Percentiles rank a stretch among this genome's conserved stretches.
These are phyloP conservation scores for Poeciliopsis paucimaculata DNA, from an alignment of 2,797 vertebrate species.

Conservation along the genomic window DNA sequence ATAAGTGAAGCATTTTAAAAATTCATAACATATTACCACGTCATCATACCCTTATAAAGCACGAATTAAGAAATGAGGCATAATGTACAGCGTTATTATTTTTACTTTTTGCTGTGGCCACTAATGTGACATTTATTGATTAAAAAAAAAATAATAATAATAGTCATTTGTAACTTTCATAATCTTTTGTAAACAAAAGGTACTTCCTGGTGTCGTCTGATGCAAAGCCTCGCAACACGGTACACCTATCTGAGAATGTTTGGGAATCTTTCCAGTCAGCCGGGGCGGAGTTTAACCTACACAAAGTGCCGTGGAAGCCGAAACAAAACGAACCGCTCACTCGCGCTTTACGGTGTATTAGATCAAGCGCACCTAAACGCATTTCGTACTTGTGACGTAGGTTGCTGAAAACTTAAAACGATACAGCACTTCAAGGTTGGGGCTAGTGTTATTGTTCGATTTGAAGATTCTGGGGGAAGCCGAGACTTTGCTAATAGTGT, in stretches of 20 bases:
- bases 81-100: background rate
- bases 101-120: background rate
- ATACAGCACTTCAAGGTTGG: constrained; percentile 4
- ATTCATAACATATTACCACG: background rate
- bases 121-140: too few relatives aligned
- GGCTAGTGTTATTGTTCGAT: constrained; percentile 62
- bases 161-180: background rate
- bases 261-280: accelerated
- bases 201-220: constrained; percentile 42
- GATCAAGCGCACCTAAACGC: constrained; percentile 16
- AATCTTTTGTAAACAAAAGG: constrained; percentile 24
- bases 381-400: constrained; percentile 45
- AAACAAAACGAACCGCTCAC: constrained; percentile 13
- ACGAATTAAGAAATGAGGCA: background rate
- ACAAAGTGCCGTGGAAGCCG: accelerated
- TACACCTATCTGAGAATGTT: background rate
- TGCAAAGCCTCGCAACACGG: constrained; percentile 48
- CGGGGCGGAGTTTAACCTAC: constrained; percentile 38
- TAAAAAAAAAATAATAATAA: too few relatives aligned
- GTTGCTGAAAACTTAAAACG: constrained; percentile 39
- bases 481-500: constrained; percentile 29
- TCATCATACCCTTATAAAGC: background rate
- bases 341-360: accelerated
- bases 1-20: background rate
- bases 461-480: constrained; percentile 40